Evolutionary conservation across 2,113 vertebrate species (phyloP).

Genomic region (Lophochroa leadbeateri): DNA sequence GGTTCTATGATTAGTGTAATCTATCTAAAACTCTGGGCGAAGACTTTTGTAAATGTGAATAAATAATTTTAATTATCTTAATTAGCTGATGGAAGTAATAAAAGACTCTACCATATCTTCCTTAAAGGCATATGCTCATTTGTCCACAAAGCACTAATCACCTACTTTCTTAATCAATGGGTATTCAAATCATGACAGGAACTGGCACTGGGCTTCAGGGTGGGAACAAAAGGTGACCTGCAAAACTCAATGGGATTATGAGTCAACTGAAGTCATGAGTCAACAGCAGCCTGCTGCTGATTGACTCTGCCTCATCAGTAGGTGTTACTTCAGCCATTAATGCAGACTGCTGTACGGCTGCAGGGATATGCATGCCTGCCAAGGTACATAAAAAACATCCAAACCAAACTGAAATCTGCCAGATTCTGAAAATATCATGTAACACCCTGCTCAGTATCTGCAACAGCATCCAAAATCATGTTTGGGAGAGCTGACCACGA

Average conservation of each 20-base stretch:
- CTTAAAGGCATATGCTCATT: neutral
- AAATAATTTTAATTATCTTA: neutral
- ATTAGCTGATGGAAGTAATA: neutral
- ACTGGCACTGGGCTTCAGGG: neutral
- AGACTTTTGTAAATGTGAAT: neutral
- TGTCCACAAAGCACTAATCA: neutral
- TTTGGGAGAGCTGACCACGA: slow-evolving; percentile 26
- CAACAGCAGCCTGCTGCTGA: slow-evolving; percentile 51
- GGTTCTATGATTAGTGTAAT: neutral
- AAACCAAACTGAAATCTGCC: slow-evolving; percentile 77
- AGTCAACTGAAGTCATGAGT: slow-evolving; percentile 39
- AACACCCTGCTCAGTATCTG: slow-evolving; percentile 52
- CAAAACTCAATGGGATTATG: slow-evolving; percentile 6
- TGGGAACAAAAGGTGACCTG: neutral
- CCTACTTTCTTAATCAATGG: neutral
- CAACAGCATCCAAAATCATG: slow-evolving; percentile 59
- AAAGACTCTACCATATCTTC: neutral
- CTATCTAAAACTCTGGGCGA: neutral
- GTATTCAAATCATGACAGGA: neutral
- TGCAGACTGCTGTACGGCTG: slow-evolving; percentile 47
- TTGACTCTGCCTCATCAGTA: slow-evolving; percentile 63
- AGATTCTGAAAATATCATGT: slow-evolving; percentile 67
- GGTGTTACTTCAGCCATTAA: slow-evolving; percentile 76
- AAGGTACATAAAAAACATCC: slow-evolving; percentile 78
- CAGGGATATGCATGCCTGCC: slow-evolving; percentile 52